These are phyloP conservation scores for Zaprionus bogoriensis DNA, from an alignment of 2,888 invertebrate species.

Conservation along the genomic window DNA sequence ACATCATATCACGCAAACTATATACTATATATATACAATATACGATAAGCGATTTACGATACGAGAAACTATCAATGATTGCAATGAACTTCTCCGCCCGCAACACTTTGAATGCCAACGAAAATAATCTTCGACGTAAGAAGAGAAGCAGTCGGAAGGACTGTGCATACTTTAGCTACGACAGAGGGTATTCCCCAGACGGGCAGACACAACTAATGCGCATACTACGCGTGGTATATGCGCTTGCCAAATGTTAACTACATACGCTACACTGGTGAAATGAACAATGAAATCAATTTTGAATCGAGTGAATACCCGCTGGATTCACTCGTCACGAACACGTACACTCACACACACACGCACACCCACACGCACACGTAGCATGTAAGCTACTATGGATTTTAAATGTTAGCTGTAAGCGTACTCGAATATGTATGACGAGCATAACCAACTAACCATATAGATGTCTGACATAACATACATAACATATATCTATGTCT, in stretches of 20 bases:
- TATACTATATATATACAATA: too few species aligned
- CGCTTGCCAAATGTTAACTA: slow-evolving; percentile 2
- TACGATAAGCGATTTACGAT: background rate
- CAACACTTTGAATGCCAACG: background rate
- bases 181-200: slow-evolving; percentile 2
- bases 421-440: slow-evolving; percentile 2
- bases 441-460: background rate
- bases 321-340: too few species aligned
- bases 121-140: background rate
- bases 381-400: slow-evolving; percentile 14
- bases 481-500: slow-evolving; percentile 31
- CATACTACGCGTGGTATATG: background rate
- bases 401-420: slow-evolving; percentile 52
- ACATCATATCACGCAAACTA: too few species aligned
- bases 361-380: background rate
- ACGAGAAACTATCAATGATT: too few species aligned
- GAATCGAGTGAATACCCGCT: too few species aligned
- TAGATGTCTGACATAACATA: slow-evolving; percentile 1
- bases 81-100: background rate
- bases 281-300: background rate
- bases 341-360: background rate
- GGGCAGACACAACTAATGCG: too few species aligned
- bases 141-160: background rate
- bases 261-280: slow-evolving; percentile 1
- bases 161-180: slow-evolving; percentile 16